phyloP scores from a whole-genome alignment of 2,113 vertebrate species.

The Talpa occidentalis region DNA sequence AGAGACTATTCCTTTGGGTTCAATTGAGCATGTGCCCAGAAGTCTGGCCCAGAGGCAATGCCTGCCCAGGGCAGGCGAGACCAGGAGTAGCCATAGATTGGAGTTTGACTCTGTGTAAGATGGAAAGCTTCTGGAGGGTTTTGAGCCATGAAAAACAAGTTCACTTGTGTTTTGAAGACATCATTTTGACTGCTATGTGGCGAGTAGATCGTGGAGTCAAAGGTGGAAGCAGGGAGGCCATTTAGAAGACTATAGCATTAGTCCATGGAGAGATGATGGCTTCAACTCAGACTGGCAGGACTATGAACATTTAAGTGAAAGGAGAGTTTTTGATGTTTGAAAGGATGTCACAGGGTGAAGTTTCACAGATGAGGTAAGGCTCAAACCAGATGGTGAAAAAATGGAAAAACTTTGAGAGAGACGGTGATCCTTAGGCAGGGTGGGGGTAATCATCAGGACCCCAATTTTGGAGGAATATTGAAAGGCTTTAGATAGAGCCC shows the following conservation, averaged over 20 bases:
- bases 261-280: background rate
- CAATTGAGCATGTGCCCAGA: background rate
- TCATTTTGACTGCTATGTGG: background rate
- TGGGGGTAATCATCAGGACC: accelerated
- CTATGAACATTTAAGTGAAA: background rate
- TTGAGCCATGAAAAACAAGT: background rate
- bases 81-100: background rate
- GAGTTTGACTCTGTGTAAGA: background rate
- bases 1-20: background rate
- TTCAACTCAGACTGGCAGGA: background rate
- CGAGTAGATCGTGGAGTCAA: background rate
- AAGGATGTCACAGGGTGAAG: background rate
- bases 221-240: background rate
- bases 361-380: background rate
- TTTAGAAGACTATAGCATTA: background rate
- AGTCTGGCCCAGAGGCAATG: background rate
- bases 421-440: no score
- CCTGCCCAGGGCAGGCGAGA: no score
- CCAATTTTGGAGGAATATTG: background rate
- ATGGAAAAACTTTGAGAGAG: background rate
- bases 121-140: background rate
- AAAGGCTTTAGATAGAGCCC: background rate
- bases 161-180: background rate
- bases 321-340: background rate
- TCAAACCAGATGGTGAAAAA: background rate